phyloP scores from a whole-genome alignment of 2,113 vertebrate genomes.

The Ceuthmochares aereus region DNA sequence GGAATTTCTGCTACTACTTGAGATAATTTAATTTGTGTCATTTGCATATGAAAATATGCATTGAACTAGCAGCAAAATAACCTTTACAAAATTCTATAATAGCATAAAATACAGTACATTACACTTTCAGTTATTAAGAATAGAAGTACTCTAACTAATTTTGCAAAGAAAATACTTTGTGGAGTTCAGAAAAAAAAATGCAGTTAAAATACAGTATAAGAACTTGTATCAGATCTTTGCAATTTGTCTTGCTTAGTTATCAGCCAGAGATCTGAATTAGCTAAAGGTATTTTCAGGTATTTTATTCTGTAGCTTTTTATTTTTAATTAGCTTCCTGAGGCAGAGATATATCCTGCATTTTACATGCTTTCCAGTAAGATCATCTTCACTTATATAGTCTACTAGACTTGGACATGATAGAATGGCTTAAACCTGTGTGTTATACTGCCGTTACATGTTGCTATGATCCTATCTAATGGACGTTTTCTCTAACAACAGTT shows the following conservation, averaged over 20 bases:
- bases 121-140: conserved; percentile 50
- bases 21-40: conserved; percentile 76
- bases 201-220: background rate
- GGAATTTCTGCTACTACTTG: conserved; percentile 68
- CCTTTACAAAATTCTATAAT: conserved; percentile 55
- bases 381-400: background rate
- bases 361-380: background rate
- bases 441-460: background rate
- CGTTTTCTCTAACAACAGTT: background rate
- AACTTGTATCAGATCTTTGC: background rate
- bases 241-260: conserved; percentile 42
- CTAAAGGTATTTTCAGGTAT: conserved; percentile 23
- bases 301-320: background rate
- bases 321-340: conserved; percentile 22
- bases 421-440: background rate
- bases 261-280: conserved; percentile 27
- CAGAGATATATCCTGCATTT: background rate
- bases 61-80: conserved; percentile 58
- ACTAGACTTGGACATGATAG: background rate
- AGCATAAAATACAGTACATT: conserved; percentile 50
- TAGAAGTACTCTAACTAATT: conserved; percentile 45
- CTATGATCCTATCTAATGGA: background rate
- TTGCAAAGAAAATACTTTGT: background rate
- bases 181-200: background rate
- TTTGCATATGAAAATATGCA: conserved; percentile 75